Percentiles rank a stretch among this genome's conserved stretches.
Conservation (phyloP, 2,797 vertebrate genomes). For the Calcarius lapponicus region DNA sequence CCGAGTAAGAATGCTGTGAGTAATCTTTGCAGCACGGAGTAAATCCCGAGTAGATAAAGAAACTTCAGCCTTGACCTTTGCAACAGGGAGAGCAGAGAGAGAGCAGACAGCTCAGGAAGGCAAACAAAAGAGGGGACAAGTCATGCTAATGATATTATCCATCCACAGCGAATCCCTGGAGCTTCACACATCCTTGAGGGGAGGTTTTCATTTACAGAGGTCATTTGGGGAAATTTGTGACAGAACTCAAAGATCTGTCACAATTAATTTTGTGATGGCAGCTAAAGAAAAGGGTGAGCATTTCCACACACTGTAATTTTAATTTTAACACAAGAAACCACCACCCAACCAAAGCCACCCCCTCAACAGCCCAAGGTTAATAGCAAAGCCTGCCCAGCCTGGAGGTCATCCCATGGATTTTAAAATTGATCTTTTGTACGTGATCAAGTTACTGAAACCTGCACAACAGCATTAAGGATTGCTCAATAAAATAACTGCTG, state of each 20-base stretch:
- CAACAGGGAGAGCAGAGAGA: not conserved
- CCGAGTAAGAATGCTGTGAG: not conserved
- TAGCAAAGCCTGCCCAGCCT: not conserved
- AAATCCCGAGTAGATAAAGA: conserved; percentile 8
- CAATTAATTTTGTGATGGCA: not conserved
- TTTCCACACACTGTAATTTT: not conserved
- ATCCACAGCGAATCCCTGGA: not conserved
- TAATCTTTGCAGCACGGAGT: not conserved
- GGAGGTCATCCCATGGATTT: not conserved
- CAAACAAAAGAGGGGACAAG: not conserved
- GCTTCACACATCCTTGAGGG: not conserved
- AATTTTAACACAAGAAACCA: not conserved
- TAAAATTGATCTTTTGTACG: not conserved
- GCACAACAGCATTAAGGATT: not conserved
- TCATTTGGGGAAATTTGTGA: not conserved
- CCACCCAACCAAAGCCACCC: not conserved
- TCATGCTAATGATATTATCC: not conserved
- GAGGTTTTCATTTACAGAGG: not conserved
- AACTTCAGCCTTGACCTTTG: conserved; percentile 43
- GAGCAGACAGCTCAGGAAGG: not conserved
- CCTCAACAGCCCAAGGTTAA: not conserved
- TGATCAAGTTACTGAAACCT: not conserved
- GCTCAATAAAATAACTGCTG: not conserved
- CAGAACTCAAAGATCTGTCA: not conserved
- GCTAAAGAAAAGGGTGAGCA: not conserved